A percentile compares a stretch with the other conserved stretches of the same genome.
These are phyloP conservation scores for Iphiclides podalirius DNA, from an alignment of 2,888 invertebrate species.

Conservation along the genomic window DNA sequence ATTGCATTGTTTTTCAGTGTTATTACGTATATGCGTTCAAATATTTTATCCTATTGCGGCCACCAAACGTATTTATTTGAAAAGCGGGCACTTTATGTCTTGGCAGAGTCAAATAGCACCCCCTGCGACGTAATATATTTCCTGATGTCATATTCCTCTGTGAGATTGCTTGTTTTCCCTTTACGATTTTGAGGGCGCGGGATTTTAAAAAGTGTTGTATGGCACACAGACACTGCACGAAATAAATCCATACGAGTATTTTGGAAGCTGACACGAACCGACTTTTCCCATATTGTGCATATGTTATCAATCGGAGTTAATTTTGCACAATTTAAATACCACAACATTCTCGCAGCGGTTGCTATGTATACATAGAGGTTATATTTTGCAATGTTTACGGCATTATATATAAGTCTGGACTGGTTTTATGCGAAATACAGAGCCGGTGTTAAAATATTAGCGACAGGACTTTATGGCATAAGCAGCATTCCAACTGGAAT, in stretches of 20 bases:
- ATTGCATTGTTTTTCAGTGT: no score
- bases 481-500: slow-evolving; percentile 18
- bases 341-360: no score
- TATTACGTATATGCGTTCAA: no score
- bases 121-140: slow-evolving; percentile 3
- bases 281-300: neutral
- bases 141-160: neutral
- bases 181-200: neutral
- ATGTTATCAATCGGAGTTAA: neutral
- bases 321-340: neutral
- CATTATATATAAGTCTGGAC: neutral
- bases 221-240: no score
- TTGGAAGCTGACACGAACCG: no score
- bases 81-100: no score
- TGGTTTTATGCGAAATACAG: neutral
- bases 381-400: neutral
- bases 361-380: no score
- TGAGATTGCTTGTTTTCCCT: slow-evolving; percentile 1
- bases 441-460: neutral
- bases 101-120: neutral
- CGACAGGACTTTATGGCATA: slow-evolving; percentile 7
- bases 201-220: neutral
- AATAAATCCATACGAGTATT: no score
- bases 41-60: no score
- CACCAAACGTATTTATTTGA: no score